Base-by-base conservation (phyloP, 2,888 invertebrate species). In the Thumatha senex region DNA sequence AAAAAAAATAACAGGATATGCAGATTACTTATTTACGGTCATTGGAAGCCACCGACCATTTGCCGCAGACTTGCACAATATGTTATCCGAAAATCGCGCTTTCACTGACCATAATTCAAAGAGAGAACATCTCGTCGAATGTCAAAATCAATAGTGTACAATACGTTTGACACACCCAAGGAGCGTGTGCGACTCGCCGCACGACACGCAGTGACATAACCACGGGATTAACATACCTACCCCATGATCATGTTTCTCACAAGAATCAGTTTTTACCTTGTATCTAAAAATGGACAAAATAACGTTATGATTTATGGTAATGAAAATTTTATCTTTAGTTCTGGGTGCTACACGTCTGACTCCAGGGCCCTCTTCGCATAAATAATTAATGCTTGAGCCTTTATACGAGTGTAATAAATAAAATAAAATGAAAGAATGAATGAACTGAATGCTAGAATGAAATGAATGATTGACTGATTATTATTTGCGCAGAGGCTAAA, bases 101-200 rank as follows among this genome's bases (percentile, higher is more conserved):
- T 84, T 84, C 84, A 77, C 83, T 70, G 59, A 63, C 51, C 67
- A 70, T 71, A 74, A 77, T 72, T 78, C 78, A 80, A 78, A 69
- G 67, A 67, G 72, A 70, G 56, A 49, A 51, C 46, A 56, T 72
- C 67, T 70, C 58, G 58, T 56, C 62, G 72, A 77, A 78, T 76
- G 72, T 71, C 74, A 76, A 74, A 82, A 80, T 81, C 78, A 81
- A 80, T 79, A 80, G 58, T 51, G 56, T 66, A 56, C 55, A 63
- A 31, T 67, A 56, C 54, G 64, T 67, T 59, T 53, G 58, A 67
- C 69, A 71, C 72, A 58, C 73, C 75, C 71, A 72, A 60, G 48
- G 50, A 44, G 53, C 35, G 45, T 33, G 40, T 35, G 43, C 38
- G n/a, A n/a, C n/a, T n/a, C n/a, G n/a, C n/a, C n/a, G 31, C 34